Evolutionary conservation across 2,113 vertebrate genomes (phyloP).

Genomic region (Carollia perspicillata): DNA sequence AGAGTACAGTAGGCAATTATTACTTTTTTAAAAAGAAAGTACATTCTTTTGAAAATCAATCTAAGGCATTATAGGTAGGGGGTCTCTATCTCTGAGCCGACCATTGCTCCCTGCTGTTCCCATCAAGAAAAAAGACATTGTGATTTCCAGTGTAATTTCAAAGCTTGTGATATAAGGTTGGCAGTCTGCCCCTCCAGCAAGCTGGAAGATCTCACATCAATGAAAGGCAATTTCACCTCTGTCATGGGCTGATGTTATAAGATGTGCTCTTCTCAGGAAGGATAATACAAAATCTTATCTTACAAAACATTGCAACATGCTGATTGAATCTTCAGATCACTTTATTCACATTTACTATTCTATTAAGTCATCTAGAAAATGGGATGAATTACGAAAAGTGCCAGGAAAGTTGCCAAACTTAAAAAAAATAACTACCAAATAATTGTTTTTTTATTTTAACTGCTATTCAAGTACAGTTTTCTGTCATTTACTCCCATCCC

Average conservation of each 20-base stretch:
- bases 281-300: conserved; percentile 15
- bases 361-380: background rate
- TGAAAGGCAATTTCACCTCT: conserved; percentile 57
- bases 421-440: background rate
- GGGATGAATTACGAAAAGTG: background rate
- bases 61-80: conserved; percentile 40
- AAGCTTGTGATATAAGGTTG: conserved; percentile 16
- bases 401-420: background rate
- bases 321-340: background rate
- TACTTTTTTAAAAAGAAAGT: background rate
- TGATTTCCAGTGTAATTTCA: conserved; percentile 64
- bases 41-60: conserved; percentile 59
- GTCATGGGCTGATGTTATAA: background rate
- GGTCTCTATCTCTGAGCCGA: background rate
- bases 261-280: background rate
- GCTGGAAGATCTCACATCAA: conserved; percentile 49
- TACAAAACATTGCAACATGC: conserved; percentile 13
- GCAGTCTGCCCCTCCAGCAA: background rate
- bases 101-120: conserved; percentile 56
- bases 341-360: background rate
- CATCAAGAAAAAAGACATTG: conserved; percentile 44
- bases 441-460: too few species aligned
- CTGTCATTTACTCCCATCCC: too few species aligned
- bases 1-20: background rate
- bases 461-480: too few species aligned